Conservation (phyloP, 2,113 vertebrate species). For the Eonycteris spelaea region DNA sequence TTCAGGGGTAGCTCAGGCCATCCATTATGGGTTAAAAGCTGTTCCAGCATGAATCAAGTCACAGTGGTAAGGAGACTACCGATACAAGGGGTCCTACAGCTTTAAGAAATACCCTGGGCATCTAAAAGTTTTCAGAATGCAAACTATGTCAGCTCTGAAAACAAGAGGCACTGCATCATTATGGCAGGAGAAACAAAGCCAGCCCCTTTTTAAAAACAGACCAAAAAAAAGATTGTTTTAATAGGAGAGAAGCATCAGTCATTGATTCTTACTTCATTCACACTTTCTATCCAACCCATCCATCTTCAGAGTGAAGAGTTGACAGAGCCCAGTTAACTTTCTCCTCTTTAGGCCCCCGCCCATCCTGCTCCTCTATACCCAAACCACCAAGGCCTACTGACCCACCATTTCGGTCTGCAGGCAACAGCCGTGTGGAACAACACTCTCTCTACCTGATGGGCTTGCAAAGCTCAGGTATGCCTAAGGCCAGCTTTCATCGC, state of each 20-base stretch:
- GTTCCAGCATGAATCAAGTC: slow-evolving; percentile 72
- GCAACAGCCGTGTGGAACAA: neutral
- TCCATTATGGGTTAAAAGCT: slow-evolving; percentile 79
- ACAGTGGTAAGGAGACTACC: slow-evolving; percentile 78
- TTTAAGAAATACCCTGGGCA: slow-evolving; percentile 80
- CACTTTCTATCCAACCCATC: slow-evolving; percentile 92
- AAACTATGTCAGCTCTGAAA: slow-evolving; percentile 82
- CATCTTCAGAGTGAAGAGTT: slow-evolving; percentile 94
- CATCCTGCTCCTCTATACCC: slow-evolving; percentile 35
- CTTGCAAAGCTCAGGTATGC: slow-evolving; percentile 65
- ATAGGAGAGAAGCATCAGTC: slow-evolving; percentile 96
- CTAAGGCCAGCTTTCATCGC: slow-evolving; percentile 45
- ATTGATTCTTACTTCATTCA: slow-evolving; percentile 97
- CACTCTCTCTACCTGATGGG: slow-evolving; percentile 55
- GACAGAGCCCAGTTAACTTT: slow-evolving; percentile 86
- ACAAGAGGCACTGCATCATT: slow-evolving; percentile 99
- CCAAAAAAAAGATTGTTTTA: slow-evolving; percentile 88
- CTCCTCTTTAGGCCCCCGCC: slow-evolving; percentile 47
- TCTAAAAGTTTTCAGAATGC: slow-evolving; percentile 83
- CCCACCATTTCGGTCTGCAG: slow-evolving; percentile 23
- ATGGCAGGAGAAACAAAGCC: slow-evolving; percentile 98
- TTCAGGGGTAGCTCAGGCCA: slow-evolving; percentile 71
- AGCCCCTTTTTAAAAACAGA: slow-evolving; percentile 89
- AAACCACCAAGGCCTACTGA: slow-evolving; percentile 48
- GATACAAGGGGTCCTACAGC: slow-evolving; percentile 82